Conservation (phyloP, 2,888 invertebrate genomes). For the Sialis lutaria region DNA sequence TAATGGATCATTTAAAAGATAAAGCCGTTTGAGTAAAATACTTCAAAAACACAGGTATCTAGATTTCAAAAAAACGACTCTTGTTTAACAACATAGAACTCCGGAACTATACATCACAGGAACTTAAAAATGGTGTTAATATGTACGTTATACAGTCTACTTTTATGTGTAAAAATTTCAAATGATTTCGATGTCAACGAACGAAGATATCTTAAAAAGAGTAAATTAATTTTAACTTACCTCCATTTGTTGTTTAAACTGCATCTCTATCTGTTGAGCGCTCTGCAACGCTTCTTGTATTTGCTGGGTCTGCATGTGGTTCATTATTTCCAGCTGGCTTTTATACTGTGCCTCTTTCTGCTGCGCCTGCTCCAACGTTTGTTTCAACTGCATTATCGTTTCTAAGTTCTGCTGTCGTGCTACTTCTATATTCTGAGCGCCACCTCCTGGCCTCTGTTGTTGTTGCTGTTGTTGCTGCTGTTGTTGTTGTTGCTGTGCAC, state of each 20-base stretch:
- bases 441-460: conserved; percentile 23
- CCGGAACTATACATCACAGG: too few species aligned
- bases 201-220: too few species aligned
- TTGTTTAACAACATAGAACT: too few species aligned
- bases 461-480: conserved; percentile 13
- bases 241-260: conserved; percentile 55
- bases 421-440: conserved; percentile 42
- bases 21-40: too few species aligned
- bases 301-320: conserved; percentile 37
- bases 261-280: conserved; percentile 65
- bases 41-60: too few species aligned
- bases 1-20: too few species aligned
- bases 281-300: conserved; percentile 48
- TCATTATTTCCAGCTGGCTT: conserved; percentile 56
- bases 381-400: conserved; percentile 58
- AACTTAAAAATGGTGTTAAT: too few species aligned
- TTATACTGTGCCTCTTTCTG: conserved; percentile 64
- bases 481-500: conserved; percentile 11
- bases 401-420: conserved; percentile 63
- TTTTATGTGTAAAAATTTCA: too few species aligned
- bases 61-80: too few species aligned
- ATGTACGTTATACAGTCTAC: too few species aligned
- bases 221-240: conserved; percentile 24
- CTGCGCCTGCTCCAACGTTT: conserved; percentile 64
- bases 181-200: too few species aligned